Evolutionary conservation across 2,797 vertebrate genomes (phyloP).

Genomic region (Cossypha polioptera): DNA sequence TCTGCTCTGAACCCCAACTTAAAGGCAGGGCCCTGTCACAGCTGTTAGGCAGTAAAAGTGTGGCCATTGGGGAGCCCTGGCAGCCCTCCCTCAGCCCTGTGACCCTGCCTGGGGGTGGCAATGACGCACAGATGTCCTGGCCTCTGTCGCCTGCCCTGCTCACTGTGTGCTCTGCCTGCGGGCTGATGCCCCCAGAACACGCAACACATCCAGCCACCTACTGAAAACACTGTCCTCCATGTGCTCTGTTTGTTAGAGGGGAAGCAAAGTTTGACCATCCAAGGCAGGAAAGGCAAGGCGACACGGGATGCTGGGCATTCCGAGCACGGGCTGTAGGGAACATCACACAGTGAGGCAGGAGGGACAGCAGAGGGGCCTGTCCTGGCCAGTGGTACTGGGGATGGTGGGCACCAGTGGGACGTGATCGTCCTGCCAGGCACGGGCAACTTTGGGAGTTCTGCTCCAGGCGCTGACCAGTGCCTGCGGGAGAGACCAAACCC

Average conservation of each 20-base stretch:
- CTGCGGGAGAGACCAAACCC: neutral
- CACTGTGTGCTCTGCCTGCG: neutral
- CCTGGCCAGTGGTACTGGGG: fast-evolving
- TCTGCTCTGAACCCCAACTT: neutral
- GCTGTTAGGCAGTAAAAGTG: neutral
- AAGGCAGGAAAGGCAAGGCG: neutral
- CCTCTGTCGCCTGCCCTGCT: fast-evolving
- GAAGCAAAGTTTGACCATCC: neutral
- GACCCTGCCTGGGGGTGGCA: neutral
- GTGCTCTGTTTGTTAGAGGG: fast-evolving
- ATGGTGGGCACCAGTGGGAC: fast-evolving
- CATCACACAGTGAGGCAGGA: neutral
- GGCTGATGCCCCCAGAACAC: neutral
- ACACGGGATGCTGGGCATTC: fast-evolving
- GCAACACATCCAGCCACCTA: neutral
- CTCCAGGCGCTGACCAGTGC: fast-evolving
- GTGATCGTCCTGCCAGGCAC: fast-evolving
- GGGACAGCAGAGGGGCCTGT: fast-evolving
- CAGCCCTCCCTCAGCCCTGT: neutral
- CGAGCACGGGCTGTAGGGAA: fast-evolving
- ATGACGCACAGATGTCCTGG: fast-evolving
- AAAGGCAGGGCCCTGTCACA: neutral
- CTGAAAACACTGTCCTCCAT: fast-evolving
- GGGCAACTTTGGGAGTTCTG: neutral
- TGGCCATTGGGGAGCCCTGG: fast-evolving